These are phyloP conservation scores for Noctua pronuba DNA, from an alignment of 2,888 invertebrate species.

Conservation along the genomic window DNA sequence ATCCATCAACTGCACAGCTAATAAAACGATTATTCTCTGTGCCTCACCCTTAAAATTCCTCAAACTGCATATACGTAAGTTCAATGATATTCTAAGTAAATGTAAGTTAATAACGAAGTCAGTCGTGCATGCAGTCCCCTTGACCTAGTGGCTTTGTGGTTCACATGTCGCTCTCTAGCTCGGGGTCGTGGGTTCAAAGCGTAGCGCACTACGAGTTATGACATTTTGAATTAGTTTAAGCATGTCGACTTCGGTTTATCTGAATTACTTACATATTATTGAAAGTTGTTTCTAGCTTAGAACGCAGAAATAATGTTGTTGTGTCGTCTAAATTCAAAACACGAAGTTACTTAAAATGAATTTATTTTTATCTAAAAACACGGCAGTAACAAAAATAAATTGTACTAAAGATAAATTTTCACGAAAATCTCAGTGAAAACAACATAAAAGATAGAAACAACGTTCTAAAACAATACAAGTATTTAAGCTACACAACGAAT, in stretches of 20 bases:
- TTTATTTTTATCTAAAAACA: not conserved
- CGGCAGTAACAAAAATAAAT: not conserved
- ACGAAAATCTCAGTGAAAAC: not conserved
- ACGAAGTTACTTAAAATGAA: not conserved
- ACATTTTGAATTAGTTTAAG: conserved; percentile 27
- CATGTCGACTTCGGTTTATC: not conserved
- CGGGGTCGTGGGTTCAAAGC: conserved; percentile 59
- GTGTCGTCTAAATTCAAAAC: not conserved
- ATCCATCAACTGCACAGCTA: not conserved
- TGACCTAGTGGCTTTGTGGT: conserved; percentile 57
- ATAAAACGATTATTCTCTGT: not conserved
- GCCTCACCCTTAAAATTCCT: conserved; percentile 5
- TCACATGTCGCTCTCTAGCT: conserved; percentile 53
- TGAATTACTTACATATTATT: not conserved
- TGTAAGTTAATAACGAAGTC: conserved; percentile 42
- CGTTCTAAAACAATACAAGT: conserved; percentile 39
- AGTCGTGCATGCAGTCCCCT: conserved; percentile 49
- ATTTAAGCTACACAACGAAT: conserved; percentile 45
- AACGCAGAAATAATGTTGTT: not conserved
- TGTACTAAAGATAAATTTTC: not conserved
- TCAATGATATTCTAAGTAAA: conserved; percentile 24
- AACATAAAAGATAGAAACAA: conserved; percentile 12
- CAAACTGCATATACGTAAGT: conserved; percentile 3
- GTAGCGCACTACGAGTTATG: conserved; percentile 17
- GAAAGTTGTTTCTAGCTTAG: not conserved